Evolutionary conservation across 2,888 invertebrate species (phyloP).

Genomic region (Sepioteuthis lessoniana): DNA sequence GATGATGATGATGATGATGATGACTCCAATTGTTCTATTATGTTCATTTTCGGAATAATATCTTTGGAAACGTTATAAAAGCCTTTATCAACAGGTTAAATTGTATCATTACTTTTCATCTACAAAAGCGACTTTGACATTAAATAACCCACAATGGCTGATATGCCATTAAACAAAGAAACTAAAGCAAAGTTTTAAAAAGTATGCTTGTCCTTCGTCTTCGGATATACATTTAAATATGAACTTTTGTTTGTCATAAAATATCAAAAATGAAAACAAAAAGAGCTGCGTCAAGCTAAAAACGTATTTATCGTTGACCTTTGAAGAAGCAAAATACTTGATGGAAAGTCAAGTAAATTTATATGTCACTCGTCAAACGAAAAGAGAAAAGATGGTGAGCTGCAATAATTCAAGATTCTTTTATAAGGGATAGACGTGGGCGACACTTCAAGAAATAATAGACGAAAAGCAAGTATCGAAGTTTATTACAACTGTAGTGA

Average conservation of each 20-base stretch:
- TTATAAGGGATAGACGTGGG: not conserved
- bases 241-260: not conserved
- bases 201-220: too few species aligned
- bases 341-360: not conserved
- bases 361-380: not conserved
- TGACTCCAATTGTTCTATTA: too few species aligned
- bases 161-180: too few species aligned
- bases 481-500: too few species aligned
- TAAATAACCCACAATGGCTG: too few species aligned
- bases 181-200: too few species aligned
- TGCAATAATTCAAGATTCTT: not conserved
- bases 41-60: too few species aligned
- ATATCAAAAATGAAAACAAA: not conserved
- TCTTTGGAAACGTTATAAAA: too few species aligned
- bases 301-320: not conserved
- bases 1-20: too few species aligned
- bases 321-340: not conserved
- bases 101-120: too few species aligned
- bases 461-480: not conserved
- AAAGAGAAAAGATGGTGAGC: not conserved
- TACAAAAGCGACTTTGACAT: too few species aligned
- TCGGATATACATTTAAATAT: not conserved
- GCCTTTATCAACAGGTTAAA: too few species aligned
- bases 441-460: not conserved
- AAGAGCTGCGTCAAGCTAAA: not conserved